Evolutionary conservation across 2,797 vertebrate genomes (phyloP).

Genomic region (Vireo griseus): DNA sequence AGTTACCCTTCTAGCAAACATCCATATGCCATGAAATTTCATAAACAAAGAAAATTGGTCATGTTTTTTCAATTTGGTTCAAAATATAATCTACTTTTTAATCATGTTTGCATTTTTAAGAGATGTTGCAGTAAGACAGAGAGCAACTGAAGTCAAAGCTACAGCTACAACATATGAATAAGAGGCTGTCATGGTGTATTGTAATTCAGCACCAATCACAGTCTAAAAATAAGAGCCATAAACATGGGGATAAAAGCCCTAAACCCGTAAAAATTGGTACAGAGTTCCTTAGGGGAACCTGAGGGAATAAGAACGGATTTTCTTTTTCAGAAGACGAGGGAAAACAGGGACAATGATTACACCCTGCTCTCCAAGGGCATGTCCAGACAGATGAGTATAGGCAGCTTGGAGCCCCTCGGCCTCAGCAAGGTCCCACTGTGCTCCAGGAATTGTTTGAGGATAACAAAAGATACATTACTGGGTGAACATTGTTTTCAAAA

Average conservation of each 20-base stretch:
- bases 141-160: neutral
- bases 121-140: neutral
- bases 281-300: neutral
- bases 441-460: neutral
- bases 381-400: neutral
- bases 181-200: neutral
- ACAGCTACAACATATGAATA: neutral
- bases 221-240: constrained; percentile 1
- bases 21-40: constrained; percentile 27
- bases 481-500: neutral
- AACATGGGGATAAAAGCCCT: neutral
- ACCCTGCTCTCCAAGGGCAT: neutral
- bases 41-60: constrained; percentile 6
- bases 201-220: neutral
- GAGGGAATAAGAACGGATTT: neutral
- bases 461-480: neutral
- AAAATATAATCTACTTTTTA: neutral
- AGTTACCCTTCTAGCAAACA: constrained; percentile 22
- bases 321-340: neutral
- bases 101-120: neutral
- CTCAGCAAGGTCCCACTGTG: neutral
- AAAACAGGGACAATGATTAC: neutral
- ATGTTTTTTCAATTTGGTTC: neutral
- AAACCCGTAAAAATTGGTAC: neutral
- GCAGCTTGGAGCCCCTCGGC: neutral